Evolutionary conservation across 2,797 vertebrate species (phyloP), one percentile per base, ranked within the genome.

Genomic region (Eulemur coronatus): DNA sequence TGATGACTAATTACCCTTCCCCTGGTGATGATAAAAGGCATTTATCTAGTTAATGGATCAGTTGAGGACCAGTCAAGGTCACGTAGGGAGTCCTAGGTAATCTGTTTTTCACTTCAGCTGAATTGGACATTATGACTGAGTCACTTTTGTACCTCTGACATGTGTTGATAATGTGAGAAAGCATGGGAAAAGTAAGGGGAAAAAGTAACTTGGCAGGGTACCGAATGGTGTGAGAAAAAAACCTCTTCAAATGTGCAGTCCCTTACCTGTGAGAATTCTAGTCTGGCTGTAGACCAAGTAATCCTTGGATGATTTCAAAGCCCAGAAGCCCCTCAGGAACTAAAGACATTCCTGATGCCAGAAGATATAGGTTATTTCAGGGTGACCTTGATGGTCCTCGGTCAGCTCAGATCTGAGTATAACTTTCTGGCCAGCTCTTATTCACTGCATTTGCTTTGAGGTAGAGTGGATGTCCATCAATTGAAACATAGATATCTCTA

Each of bases 61-160:
- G 18, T 72, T 65, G 90, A 96, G 92, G 89, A 96, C 97, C 94
- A 92, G 78, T 97, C 94, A 97, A 98, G 97, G 96, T 97, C 97
- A 96, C 22, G 8, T 46, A 82, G 86, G 87, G 86, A 91, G 85
- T 92, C 73, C 93, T 82, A 84, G 57, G 80, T 89, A 93, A 86
- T 91, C 65, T 9, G 0, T 91, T 87, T 92, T 91, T 93, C 67
- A 94, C 67, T 87, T 91, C 41, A 94, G 55, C 63, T 61, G 78
- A 82, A 55, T 57, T 81, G 86, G 67, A 70, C 46, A 73, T 93
- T 91, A 30, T 63, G 35, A 46, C 38, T 75, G 38, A 75, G 67
- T 93, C 89, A 92, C 89, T 97, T 94, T 70, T 96, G 93, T 96
- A 80, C 89, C 28, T 75, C 67, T 96, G 80, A 67, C 86, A 33